Evolutionary conservation across 2,113 vertebrate genomes (phyloP).

Genomic region (Rhynchopsitta pachyrhyncha): DNA sequence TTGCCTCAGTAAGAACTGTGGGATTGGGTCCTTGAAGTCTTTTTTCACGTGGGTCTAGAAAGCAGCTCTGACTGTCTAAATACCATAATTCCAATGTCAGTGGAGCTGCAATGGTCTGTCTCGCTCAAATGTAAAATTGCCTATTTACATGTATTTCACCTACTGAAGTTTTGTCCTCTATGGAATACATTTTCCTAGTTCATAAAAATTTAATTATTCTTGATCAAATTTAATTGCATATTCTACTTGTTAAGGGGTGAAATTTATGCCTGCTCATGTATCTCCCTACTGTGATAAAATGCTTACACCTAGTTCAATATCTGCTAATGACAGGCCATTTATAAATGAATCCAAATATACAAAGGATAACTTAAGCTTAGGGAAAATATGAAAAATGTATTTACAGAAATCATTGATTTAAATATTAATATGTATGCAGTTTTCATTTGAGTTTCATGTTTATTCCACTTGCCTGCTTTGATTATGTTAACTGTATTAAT

Average conservation of each 20-base stretch:
- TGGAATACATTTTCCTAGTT: slow-evolving; percentile 50
- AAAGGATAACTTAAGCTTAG: not conserved
- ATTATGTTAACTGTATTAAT: not conserved
- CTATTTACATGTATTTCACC: slow-evolving; percentile 26
- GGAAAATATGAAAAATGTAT: not conserved
- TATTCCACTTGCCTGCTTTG: not conserved
- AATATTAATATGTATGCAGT: slow-evolving; percentile 4
- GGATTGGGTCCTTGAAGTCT: not conserved
- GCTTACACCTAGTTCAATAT: slow-evolving; percentile 10
- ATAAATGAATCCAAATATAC: slow-evolving; percentile 2
- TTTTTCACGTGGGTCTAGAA: not conserved
- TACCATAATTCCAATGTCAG: not conserved
- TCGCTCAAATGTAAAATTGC: not conserved
- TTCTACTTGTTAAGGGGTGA: slow-evolving; percentile 38
- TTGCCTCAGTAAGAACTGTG: not conserved
- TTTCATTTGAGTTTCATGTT: not conserved
- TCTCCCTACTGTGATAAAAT: slow-evolving; percentile 27
- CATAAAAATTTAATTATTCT: slow-evolving; percentile 58
- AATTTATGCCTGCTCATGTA: slow-evolving; percentile 57
- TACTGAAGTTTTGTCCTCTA: slow-evolving; percentile 11
- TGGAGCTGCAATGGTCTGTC: not conserved
- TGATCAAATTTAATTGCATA: slow-evolving; percentile 46
- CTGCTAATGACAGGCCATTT: slow-evolving; percentile 31
- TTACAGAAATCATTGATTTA: slow-evolving; percentile 10
- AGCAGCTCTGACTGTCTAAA: not conserved